These are phyloP conservation scores for Marmota flaviventris DNA, from an alignment of 2,113 vertebrate species.

Conservation along the genomic window DNA sequence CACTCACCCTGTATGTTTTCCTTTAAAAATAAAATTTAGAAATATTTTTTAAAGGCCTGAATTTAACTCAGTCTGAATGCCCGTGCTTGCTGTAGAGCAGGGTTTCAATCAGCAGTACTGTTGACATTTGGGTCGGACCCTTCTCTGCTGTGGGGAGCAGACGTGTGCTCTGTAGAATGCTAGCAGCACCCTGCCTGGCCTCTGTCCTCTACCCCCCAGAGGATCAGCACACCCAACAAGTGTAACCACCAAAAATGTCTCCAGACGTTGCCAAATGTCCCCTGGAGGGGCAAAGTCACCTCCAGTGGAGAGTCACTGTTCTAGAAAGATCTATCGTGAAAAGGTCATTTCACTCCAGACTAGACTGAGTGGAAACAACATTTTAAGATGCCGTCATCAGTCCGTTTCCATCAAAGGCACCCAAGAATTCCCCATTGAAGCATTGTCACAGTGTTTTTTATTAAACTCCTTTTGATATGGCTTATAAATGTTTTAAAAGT, in stretches of 20 bases:
- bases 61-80: not conserved
- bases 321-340: not conserved
- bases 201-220: not conserved
- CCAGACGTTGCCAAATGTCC: not conserved
- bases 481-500: conserved; percentile 35
- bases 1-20: too few relatives aligned
- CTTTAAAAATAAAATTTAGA: not conserved
- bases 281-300: not conserved
- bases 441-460: not conserved
- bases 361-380: not conserved
- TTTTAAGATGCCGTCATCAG: not conserved
- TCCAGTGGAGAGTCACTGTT: not conserved
- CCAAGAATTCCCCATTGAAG: not conserved
- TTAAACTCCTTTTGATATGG: conserved; percentile 10
- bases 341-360: not conserved
- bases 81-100: not conserved
- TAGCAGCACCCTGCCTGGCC: not conserved
- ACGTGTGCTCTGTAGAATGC: not conserved
- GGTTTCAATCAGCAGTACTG: not conserved
- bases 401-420: not conserved
- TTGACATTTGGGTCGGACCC: not conserved
- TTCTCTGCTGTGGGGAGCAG: not conserved
- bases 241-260: not conserved
- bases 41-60: not conserved
- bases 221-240: not conserved